Base-by-base conservation (phyloP, 2,888 invertebrate species). In the Lypha dubia region DNA sequence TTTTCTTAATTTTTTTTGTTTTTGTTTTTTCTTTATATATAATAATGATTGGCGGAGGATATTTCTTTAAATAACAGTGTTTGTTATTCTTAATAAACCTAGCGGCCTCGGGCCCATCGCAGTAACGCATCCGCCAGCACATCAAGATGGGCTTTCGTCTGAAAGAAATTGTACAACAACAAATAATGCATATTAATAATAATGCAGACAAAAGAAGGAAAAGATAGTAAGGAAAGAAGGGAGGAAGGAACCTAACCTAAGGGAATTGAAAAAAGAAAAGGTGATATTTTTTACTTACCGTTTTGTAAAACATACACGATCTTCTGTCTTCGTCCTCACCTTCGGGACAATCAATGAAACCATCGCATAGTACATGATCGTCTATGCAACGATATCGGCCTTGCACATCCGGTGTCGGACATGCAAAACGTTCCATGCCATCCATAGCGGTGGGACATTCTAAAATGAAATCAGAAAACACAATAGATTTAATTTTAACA, bases 261-360 rank as follows among this genome's bases (percentile, higher is more conserved):
- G n/a, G n/a, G n/a, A 17, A 49, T 49, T 17, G 24, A 53, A 53
- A 53, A 24, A 13, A 24, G 24, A 62, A 28, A 28, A 28, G 2
- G 3, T 28, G n/a, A n/a, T 5, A 20, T 9, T 9, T 3, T 15
- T 9, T 32, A 93, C 95, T 94, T 93, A 98, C 98, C 95, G 98
- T 98, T 95, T 98, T 98, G 92, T 97, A 98, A 93, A 98, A 98
- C 97, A 98, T 97, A 94, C 98, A 98, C 89, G 97, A 96, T 92
- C 97, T 96, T 90, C 97, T 94, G 91, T 98, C 97, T 92, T 98
- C 98, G 92, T 98, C 98, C 92, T 98, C 98, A 84, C 96, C 97
- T 88, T 95, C 95, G 84, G 98, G 98, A 93, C 98, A 98, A 94
- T 98, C 98, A 92, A 97, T 95, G 93, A 97, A 98, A 87, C 98